These are phyloP conservation scores for Mobula hypostoma DNA, from an alignment of 2,113 vertebrate species.

Conservation along the genomic window DNA sequence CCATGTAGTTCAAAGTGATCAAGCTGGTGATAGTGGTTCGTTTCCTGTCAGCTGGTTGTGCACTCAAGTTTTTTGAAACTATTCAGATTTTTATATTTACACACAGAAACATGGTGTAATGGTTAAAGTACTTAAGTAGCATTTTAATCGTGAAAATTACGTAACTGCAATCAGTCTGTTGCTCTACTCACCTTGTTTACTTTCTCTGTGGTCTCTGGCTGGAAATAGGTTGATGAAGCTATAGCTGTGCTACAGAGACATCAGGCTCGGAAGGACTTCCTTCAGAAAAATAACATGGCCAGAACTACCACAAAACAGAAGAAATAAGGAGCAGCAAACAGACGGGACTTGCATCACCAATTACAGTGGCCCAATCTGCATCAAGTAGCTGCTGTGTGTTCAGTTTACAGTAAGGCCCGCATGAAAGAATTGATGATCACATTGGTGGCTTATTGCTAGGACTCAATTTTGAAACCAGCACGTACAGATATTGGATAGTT, in stretches of 20 bases:
- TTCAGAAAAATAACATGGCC: neutral
- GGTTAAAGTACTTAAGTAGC: neutral
- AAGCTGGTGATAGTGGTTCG: no score
- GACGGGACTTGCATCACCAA: neutral
- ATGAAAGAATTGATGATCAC: neutral
- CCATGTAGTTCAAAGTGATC: no score
- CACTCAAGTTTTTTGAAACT: no score
- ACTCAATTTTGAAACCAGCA: neutral
- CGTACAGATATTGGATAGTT: neutral
- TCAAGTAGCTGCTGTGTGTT: neutral
- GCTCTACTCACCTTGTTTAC: neutral
- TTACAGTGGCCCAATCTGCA: neutral
- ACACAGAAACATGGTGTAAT: no score
- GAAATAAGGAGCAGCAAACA: neutral
- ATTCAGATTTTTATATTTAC: no score
- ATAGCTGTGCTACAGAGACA: slow-evolving; percentile 10
- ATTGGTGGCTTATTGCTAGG: neutral
- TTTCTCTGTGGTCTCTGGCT: neutral
- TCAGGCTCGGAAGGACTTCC: slow-evolving; percentile 18
- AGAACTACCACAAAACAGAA: neutral
- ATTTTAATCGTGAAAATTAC: neutral
- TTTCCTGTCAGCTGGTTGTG: no score
- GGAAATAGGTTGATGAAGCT: slow-evolving; percentile 1
- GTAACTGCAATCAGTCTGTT: neutral
- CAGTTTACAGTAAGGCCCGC: neutral